Evolutionary conservation across 2,888 invertebrate species (phyloP), one percentile per base, ranked within the genome.

Genomic region (Atrina japonica): DNA sequence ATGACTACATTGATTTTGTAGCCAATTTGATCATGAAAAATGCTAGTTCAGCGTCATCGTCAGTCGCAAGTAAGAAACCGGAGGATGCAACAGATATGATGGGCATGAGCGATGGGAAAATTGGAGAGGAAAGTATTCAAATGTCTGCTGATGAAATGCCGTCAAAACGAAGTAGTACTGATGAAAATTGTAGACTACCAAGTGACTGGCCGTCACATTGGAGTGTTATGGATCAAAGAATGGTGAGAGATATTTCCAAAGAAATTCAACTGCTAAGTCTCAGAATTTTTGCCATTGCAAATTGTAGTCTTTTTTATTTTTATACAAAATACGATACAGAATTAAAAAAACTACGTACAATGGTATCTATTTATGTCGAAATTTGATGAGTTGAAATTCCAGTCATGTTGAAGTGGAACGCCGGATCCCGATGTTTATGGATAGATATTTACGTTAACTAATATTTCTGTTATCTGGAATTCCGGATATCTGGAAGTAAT

Each of bases 1-100:
- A 84, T 49, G 86, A 87, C 61, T 84, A 86, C 66, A 80, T 85
- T 21, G 82, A 86, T 49, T 84, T 78, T 70, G 80, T 86, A 29
- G 77, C 82, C 9, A 80, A 84, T 64, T 81, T 83, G 83, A 77
- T 84, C 25, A 64, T 82, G 65, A 80, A 78, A 66, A 73, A 77
- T 56, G 78, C 75, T 9, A 23, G 47, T 7, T 52, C 69, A 3
- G 30, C 55, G 23, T 23, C 14, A 1, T 23, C 23, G n/a, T 52
- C 30, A 49, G 16, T 35, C 9, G 21, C 49, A 2, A 47, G 49
- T 25, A 49, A 49, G 2, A 27, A 25, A n/a, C 14, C 49, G 29
- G 59, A 25, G 2, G 41, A 30, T 29, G 40, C n/a, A 45, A 23
- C 53, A 21, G 66, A 59, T 11, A 9, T 23, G 40, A 41, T 35